Evolutionary conservation across 2,888 invertebrate genomes (phyloP).

Genomic region (Lasioglossum figueresi): DNA sequence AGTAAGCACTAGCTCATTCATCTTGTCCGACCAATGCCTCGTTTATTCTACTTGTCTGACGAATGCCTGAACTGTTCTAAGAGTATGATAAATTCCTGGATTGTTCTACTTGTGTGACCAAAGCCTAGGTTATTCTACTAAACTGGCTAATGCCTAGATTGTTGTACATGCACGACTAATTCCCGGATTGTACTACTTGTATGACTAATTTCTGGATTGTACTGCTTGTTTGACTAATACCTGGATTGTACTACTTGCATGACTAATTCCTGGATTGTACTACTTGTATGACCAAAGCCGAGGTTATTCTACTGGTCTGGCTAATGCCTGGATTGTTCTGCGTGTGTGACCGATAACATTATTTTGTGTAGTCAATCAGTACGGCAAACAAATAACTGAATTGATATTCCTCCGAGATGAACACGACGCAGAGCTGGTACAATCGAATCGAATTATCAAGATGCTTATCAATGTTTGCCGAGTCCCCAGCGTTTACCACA

Average conservation of each 20-base stretch:
- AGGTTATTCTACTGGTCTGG: background rate
- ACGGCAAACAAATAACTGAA: background rate
- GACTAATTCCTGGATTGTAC: background rate
- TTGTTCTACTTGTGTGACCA: background rate
- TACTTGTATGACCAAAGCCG: background rate
- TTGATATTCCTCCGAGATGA: background rate
- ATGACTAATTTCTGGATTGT: background rate
- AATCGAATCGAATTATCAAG: background rate
- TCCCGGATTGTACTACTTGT: no score
- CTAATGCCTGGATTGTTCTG: background rate
- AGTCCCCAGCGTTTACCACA: background rate
- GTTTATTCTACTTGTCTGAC: background rate
- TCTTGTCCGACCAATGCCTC: background rate
- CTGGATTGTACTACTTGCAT: background rate
- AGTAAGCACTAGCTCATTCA: background rate
- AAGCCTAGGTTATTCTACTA: background rate
- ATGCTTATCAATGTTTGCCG: background rate
- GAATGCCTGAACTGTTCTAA: background rate
- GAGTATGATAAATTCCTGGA: background rate
- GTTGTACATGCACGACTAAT: no score
- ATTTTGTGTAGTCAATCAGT: background rate
- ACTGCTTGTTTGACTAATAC: background rate
- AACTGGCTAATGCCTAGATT: no score
- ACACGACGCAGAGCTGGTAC: background rate
- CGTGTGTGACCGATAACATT: background rate